Evolutionary conservation across 2,797 vertebrate species (phyloP).

Genomic region (Typhlichthys subterraneus): DNA sequence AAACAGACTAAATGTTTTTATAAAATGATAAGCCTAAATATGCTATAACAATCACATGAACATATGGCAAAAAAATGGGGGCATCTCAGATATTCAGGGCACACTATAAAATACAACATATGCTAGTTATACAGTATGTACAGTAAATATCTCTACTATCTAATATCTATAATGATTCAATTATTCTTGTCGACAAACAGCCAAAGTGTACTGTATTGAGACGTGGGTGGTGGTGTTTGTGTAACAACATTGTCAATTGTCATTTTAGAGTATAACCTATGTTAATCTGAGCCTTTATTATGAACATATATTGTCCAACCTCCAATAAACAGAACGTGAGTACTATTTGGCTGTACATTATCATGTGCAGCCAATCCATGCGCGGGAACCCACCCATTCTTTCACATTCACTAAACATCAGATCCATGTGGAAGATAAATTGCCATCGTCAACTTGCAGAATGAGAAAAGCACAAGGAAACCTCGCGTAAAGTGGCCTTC

Average conservation of each 20-base stretch:
- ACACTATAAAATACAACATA: too few relatives aligned
- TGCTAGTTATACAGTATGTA: too few relatives aligned
- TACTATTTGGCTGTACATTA: slow-evolving; percentile 22
- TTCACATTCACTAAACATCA: slow-evolving; percentile 47
- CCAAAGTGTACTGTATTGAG: slow-evolving; percentile 2
- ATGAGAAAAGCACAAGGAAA: slow-evolving; percentile 18
- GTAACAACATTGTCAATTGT: neutral
- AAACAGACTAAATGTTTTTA: too few relatives aligned
- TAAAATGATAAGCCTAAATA: too few relatives aligned
- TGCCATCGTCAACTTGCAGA: slow-evolving; percentile 15
- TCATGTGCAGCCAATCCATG: slow-evolving; percentile 12
- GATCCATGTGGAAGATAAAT: slow-evolving; percentile 33
- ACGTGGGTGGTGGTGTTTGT: neutral
- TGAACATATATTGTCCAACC: slow-evolving; percentile 54
- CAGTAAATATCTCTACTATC: too few relatives aligned
- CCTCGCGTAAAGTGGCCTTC: slow-evolving; percentile 16
- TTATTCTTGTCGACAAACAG: neutral
- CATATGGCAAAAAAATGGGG: too few relatives aligned
- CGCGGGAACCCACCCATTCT: slow-evolving; percentile 31
- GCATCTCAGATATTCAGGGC: too few relatives aligned
- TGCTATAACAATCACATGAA: too few relatives aligned
- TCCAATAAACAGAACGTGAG: slow-evolving; percentile 39
- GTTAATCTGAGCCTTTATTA: slow-evolving; percentile 46
- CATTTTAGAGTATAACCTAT: slow-evolving; percentile 39
- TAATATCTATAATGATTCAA: too few relatives aligned